phyloP scores from a whole-genome alignment of 2,888 invertebrate genomes.

The Strigamia crassipes region DNA sequence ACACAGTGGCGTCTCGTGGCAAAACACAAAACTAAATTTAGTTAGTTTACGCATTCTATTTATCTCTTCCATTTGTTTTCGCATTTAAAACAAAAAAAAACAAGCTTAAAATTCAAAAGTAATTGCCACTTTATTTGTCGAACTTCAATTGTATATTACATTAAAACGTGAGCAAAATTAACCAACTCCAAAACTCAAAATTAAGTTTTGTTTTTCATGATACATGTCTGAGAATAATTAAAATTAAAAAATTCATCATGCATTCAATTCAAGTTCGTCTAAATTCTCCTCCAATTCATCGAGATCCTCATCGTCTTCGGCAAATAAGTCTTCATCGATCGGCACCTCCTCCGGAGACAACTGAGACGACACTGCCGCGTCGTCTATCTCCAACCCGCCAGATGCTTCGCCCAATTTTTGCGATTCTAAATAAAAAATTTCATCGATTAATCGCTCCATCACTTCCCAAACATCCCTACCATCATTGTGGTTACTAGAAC shows the following conservation, averaged over 20 bases:
- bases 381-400: slow-evolving; percentile 57
- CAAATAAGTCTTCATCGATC: slow-evolving; percentile 91
- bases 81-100: too few relatives aligned
- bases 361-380: slow-evolving; percentile 62
- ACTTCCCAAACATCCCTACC: not conserved
- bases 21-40: not conserved
- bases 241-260: slow-evolving; percentile 2
- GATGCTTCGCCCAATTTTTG: slow-evolving; percentile 47
- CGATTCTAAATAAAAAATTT: slow-evolving; percentile 35
- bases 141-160: not conserved
- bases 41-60: too few relatives aligned
- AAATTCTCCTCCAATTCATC: slow-evolving; percentile 80
- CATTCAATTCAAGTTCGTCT: slow-evolving; percentile 63
- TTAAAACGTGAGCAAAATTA: not conserved
- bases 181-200: not conserved
- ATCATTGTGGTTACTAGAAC: not conserved
- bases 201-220: not conserved
- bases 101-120: not conserved
- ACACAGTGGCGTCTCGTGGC: not conserved
- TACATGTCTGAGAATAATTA: not conserved
- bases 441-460: not conserved
- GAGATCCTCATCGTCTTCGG: slow-evolving; percentile 73
- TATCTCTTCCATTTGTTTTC: too few relatives aligned
- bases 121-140: not conserved
- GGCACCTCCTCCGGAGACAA: slow-evolving; percentile 64